Percentiles rank a stretch among this genome's conserved stretches.
Evolutionary conservation across 2,113 vertebrate genomes (phyloP).

Genomic region (Caloenas nicobarica): DNA sequence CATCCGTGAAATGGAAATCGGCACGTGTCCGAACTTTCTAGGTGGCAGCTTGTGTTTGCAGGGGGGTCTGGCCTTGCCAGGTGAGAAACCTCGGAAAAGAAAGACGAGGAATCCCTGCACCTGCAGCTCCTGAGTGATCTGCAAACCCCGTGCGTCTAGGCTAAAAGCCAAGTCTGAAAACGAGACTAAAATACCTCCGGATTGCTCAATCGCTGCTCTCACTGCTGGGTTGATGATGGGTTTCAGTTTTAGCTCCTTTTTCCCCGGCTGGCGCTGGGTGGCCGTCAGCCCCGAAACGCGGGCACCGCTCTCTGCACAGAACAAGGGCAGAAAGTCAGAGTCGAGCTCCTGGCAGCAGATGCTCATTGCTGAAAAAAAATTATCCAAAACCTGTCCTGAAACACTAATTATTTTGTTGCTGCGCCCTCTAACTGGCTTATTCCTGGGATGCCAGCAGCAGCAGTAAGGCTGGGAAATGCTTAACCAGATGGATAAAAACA

Average conservation of each 20-base stretch:
- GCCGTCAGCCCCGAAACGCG: background rate
- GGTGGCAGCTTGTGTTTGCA: background rate
- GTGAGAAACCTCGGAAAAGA: background rate
- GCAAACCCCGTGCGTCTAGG: accelerated
- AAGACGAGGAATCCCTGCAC: background rate
- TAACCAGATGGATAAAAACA: background rate
- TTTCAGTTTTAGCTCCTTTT: background rate
- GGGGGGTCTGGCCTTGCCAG: background rate
- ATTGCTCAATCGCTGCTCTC: background rate
- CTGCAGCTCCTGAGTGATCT: background rate
- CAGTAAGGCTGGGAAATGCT: background rate
- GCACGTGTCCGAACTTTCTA: accelerated
- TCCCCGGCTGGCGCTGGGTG: background rate
- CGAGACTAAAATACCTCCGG: background rate
- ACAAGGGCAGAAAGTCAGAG: background rate
- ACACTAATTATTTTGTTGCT: background rate
- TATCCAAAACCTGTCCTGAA: background rate
- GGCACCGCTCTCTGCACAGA: accelerated
- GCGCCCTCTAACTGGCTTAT: accelerated
- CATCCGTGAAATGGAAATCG: background rate
- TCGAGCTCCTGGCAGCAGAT: accelerated
- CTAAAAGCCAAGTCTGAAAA: background rate
- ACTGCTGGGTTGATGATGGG: background rate
- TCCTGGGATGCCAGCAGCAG: background rate
- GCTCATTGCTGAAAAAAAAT: background rate